Base-by-base conservation (phyloP, 2,797 vertebrate species). In the Rhyacichthys aspro region DNA sequence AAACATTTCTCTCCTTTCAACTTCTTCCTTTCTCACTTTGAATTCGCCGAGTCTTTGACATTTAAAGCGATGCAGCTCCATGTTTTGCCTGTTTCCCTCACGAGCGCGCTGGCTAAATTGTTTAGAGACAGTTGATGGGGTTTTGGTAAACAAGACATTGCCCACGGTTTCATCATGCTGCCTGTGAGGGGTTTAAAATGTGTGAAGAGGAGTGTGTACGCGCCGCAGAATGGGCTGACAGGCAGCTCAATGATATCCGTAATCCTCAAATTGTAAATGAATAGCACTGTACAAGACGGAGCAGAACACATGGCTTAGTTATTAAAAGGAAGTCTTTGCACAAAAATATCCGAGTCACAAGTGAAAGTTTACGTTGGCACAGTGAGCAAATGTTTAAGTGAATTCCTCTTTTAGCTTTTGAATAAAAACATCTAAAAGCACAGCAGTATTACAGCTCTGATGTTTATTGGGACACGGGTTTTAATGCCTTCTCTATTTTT, bases 131-230 rank as follows among this genome's bases (percentile, higher is more conserved):
- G 63, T 49, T 36, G 63, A 70, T n/a, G 55, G 64, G 47, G 48
- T 41, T 72, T 67, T 55, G 60, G 73, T 79, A 81, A 84, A 79
- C 74, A 86, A 72, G 60, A 32, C 46, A 43, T 89, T 89, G 81
- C 86, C 59, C 16, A 9, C 44, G 64, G 76, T 89, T 89, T 86
- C 88, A 90, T 90, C 85, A 89, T 75, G 56, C 56, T 11, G 59
- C 47, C 59, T 72, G 53, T 41, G 50, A 45, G 45, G 46, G 64
- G 38, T 49, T 70, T 46, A 46, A 58, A 53, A 45, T 60, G 54
- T 58, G 67, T 49, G 59, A 53, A 65, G 50, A 41, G 52, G 47
- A 23, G 36, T 18, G 34, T 56, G 59, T 63, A 68, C 63, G 38
- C 56, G 67, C 54, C 37, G 55, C 49, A 56, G 34, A 43, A 49